Percentiles rank a stretch among this genome's conserved stretches.
These are phyloP conservation scores for Lytechinus pictus DNA, from an alignment of 35 echinoderm and acorn worm genomes.

Conservation along the genomic window DNA sequence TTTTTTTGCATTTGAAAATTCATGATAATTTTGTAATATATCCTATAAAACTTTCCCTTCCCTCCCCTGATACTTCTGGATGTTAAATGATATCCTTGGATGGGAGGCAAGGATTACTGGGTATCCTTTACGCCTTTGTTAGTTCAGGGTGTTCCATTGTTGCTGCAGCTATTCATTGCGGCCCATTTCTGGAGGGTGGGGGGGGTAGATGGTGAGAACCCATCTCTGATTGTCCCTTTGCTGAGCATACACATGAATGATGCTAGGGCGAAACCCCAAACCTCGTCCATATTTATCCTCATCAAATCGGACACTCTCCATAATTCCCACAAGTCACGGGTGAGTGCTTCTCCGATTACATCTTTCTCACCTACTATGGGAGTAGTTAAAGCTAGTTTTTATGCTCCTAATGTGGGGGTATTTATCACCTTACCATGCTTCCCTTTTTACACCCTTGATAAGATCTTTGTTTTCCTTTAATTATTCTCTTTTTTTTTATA, in stretches of 20 bases:
- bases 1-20: too few relatives aligned
- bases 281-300: background rate
- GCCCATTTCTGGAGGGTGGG: conserved; percentile 41
- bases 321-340: conserved; percentile 37
- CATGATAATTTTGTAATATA: too few relatives aligned
- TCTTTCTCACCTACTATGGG: background rate
- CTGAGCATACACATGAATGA: background rate
- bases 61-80: too few relatives aligned
- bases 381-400: background rate
- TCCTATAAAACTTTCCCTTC: too few relatives aligned
- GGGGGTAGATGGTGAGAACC: background rate
- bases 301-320: conserved; percentile 14
- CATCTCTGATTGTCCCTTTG: background rate
- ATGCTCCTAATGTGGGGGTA: background rate
- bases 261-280: background rate
- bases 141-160: conserved; percentile 48
- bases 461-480: background rate
- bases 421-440: background rate
- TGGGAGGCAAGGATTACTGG: background rate
- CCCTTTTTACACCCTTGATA: background rate
- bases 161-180: conserved; percentile 37
- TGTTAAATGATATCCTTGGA: background rate
- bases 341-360: background rate
- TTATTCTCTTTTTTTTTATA: background rate
- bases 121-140: conserved; percentile 25